Base-by-base conservation (phyloP, 2,888 invertebrate species). In the Pristionchus exspectatus region DNA sequence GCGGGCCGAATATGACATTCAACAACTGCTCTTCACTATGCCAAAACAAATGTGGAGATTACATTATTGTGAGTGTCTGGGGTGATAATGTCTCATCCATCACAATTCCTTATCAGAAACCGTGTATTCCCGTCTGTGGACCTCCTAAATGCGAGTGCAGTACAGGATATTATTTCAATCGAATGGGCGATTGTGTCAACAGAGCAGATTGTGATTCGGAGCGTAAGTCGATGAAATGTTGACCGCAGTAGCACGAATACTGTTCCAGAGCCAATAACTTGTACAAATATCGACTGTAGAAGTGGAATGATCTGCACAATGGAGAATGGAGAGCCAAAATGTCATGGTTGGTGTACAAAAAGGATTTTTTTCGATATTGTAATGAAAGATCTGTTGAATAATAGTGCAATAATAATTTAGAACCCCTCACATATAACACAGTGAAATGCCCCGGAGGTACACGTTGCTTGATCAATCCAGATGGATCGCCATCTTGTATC, bases 21-120 rank as follows among this genome's bases (percentile, higher is more conserved):
- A 54, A 27, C 27, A 30, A 54, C 7, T 84, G 84, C n/a, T 56
- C 84, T 18, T 44, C 56, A 27, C 16, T 18, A 27, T 84, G 84
- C n/a, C 56, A 84, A 56, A 56, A 54, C 56, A 84, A 84, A 27
- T 84, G 84, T 50, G 56, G 84, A 84, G 84, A 50, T 50, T 50
- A 50, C 44, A 50, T 50, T 10, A 50, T 50, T 50, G 44, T 50
- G 44, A 50, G 44, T 50, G 44, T 12, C 44, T 50, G 0, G 44
- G 9, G 9, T 3, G 5, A 38, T 2, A 38, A 38, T 38, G 5
- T 38, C 69, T 12, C 16, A 56, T 18, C 1, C 56, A 5, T 2
- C 18, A 12, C 9, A 12, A 14, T 33, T 74, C 38, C 74, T 10
- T 3, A 7, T 66, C 12, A 21, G 24, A 24, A n/a, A 21, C 66